A percentile compares a stretch with the other conserved stretches of the same genome.
Conservation (phyloP, 2,797 vertebrate species). For the Brachyrhaphis roseni region DNA sequence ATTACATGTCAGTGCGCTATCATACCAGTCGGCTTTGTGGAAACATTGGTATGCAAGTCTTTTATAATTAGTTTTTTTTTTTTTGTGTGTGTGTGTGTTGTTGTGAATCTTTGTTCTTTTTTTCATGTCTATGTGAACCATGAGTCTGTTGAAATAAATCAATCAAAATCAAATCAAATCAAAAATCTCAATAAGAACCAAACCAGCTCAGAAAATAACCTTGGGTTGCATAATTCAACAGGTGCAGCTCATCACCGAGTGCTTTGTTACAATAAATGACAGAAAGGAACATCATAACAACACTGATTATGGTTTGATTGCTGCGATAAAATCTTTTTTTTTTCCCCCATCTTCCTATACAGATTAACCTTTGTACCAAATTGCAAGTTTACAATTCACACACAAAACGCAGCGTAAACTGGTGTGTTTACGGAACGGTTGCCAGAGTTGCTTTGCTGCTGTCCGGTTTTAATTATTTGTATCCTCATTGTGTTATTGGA, state of each 20-base stretch:
- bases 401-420: conserved; percentile 14
- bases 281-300: conserved; percentile 15
- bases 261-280: not conserved
- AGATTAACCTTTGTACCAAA: conserved; percentile 54
- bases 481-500: not conserved
- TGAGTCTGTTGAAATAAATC: too few species aligned
- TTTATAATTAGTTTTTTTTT: too few species aligned
- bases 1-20: too few species aligned
- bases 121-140: too few species aligned
- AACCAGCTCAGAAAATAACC: not conserved
- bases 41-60: too few species aligned
- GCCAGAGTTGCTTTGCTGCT: not conserved
- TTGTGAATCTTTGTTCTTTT: too few species aligned
- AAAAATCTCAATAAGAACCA: not conserved
- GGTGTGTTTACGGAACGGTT: not conserved
- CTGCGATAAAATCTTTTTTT: conserved; percentile 22
- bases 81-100: too few species aligned
- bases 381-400: conserved; percentile 35
- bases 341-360: conserved; percentile 30
- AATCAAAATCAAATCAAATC: too few species aligned
- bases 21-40: too few species aligned
- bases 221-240: not conserved
- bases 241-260: not conserved
- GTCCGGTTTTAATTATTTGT: conserved; percentile 1
- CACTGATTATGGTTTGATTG: conserved; percentile 13